Base-by-base conservation (phyloP, 2,888 invertebrate genomes). In the Coelogynopora nodosa region DNA sequence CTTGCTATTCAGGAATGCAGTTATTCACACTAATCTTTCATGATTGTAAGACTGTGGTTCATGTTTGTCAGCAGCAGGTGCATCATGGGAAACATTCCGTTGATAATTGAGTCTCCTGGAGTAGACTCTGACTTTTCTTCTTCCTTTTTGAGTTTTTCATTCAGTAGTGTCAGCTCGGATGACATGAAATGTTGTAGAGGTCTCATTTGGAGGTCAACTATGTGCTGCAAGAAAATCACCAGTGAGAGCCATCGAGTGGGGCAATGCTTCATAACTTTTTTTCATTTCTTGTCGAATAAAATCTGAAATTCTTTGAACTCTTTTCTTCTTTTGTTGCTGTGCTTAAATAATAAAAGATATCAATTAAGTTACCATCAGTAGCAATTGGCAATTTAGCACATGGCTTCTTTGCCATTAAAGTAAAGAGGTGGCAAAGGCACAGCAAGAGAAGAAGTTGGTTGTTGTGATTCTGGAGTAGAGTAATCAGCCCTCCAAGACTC, bases 61-160 rank as follows among this genome's bases (percentile, higher is more conserved):
- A n/a, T 74, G 74, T 13, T 74, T 74, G 74, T 2, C 74, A 74
- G 5, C 74, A 74, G 74, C 5, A 74, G 74, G 5, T 74, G 74
- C 74, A 74, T 74, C 27, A 74, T 23, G 74, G 74, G 27, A 74
- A 74, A 74, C 74, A 74, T 74, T 74, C 74, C 74, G 27, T 74
- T 26, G 23, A 74, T 74, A 74, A 74, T 74, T 23, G 74, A 74
- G 5, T 74, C 27, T 26, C 27, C 74, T 74, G 74, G 74, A 74
- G 74, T 74, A 74, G 74, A 26, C 74, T 74, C 74, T 74, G 74
- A 23, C 74, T 74, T 74, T 74, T 74, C 49, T 49, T 13, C 49
- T 49, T 49, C 49, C 49, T 49, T 49, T 49, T 49, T 18, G 10
- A 49, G 49, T 49, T 49, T 49, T 49, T 49, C 5, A 49, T 49